These are phyloP conservation scores for Xestia rhomboidea DNA, from an alignment of 2,888 invertebrate genomes.

Conservation along the genomic window DNA sequence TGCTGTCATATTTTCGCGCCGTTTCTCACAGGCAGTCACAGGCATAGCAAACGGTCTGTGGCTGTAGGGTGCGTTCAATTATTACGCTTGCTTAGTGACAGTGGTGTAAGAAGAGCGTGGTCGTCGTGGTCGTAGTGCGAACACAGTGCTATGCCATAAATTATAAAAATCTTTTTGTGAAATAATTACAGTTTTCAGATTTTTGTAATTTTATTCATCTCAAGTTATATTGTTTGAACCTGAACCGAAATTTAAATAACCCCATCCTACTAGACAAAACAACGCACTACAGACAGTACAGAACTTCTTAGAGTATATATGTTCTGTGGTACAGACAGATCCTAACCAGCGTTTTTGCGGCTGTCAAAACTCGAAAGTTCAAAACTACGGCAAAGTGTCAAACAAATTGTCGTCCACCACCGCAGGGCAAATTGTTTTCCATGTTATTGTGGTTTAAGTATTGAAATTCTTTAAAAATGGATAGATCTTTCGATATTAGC, in stretches of 20 bases:
- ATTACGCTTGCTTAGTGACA: neutral
- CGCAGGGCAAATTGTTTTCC: neutral
- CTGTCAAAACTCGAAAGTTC: neutral
- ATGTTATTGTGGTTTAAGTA: slow-evolving; percentile 8
- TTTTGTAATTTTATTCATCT: neutral
- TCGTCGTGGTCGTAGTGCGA: no score
- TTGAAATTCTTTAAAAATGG: slow-evolving; percentile 65
- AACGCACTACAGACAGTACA: no score
- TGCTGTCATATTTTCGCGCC: slow-evolving; percentile 68
- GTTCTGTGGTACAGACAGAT: no score
- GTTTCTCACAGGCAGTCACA: slow-evolving; percentile 15
- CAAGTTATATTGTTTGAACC: neutral
- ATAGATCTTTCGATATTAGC: slow-evolving; percentile 68
- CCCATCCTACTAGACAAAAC: neutral
- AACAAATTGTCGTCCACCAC: neutral
- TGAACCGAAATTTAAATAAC: neutral
- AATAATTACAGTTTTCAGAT: neutral
- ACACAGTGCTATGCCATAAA: neutral
- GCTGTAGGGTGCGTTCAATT: neutral
- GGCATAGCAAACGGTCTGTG: neutral
- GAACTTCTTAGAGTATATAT: no score
- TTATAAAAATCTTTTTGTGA: neutral
- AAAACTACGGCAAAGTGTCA: neutral
- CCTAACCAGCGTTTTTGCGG: neutral
- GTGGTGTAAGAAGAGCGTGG: no score